A percentile compares a stretch with the other conserved stretches of the same genome.
phyloP scores from a whole-genome alignment of 1,140 invertebrate species.

The Pentalonia nigronervosa region DNA sequence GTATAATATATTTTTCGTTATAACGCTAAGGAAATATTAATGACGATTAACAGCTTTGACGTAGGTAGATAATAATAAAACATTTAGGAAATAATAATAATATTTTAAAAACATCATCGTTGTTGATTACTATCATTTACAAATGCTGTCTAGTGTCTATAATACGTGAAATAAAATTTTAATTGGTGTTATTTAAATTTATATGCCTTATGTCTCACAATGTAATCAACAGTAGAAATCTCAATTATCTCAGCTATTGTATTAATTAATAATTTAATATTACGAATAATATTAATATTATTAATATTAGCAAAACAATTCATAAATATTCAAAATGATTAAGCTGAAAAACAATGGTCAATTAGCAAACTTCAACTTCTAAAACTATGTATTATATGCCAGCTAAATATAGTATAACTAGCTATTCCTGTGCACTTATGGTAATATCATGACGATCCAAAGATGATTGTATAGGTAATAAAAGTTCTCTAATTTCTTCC shows the following conservation, averaged over 20 bases:
- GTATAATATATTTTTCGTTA: neutral
- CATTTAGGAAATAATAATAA: too few species aligned
- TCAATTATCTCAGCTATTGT: neutral
- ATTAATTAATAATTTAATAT: neutral
- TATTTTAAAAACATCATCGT: too few species aligned
- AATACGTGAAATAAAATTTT: too few species aligned
- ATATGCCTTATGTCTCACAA: neutral
- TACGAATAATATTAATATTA: too few species aligned
- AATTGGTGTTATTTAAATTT: neutral
- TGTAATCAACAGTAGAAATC: neutral
- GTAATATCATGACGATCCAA: too few species aligned
- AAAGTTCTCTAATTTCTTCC: too few species aligned
- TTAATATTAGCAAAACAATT: neutral
- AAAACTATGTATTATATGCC: neutral
- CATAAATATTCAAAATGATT: neutral
- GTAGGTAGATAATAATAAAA: too few species aligned
- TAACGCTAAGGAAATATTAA: neutral
- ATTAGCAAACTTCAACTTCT: neutral
- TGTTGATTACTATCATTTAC: too few species aligned
- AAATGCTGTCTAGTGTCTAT: too few species aligned
- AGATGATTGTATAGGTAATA: too few species aligned
- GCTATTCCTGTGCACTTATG: too few species aligned
- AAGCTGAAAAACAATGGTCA: neutral
- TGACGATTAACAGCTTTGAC: neutral
- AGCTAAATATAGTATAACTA: neutral